These are phyloP conservation scores for Nebria brevicollis DNA, from an alignment of 2,888 invertebrate genomes.

Conservation along the genomic window DNA sequence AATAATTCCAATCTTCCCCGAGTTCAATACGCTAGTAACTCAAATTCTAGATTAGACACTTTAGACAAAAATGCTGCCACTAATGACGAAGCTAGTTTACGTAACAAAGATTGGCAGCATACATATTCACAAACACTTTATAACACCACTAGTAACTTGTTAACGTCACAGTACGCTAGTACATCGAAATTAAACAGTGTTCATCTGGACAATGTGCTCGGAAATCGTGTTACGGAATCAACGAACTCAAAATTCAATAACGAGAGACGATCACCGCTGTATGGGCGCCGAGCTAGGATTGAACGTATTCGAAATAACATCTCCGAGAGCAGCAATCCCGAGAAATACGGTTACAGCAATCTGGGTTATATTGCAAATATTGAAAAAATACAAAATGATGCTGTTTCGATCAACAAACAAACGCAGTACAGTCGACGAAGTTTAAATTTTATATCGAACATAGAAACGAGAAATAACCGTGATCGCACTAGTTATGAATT, in stretches of 20 bases:
- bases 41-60: conserved; percentile 37
- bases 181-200: conserved; percentile 40
- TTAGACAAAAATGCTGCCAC: conserved; percentile 17
- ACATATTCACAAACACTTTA: conserved; percentile 15
- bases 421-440: conserved; percentile 19
- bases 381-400: conserved; percentile 41
- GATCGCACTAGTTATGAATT: conserved; percentile 35
- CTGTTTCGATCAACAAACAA: conserved; percentile 27
- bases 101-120: background rate
- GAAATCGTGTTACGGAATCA: conserved; percentile 27
- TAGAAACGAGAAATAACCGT: conserved; percentile 27
- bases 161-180: conserved; percentile 44
- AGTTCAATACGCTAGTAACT: conserved; percentile 37
- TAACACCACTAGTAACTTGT: conserved; percentile 16
- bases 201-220: conserved; percentile 37
- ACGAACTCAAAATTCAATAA: conserved; percentile 24
- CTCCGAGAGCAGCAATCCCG: conserved; percentile 23
- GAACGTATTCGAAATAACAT: conserved; percentile 32
- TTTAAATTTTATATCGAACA: conserved; percentile 33
- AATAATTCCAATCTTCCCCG: conserved; percentile 27
- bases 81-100: background rate
- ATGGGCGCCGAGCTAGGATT: conserved; percentile 52
- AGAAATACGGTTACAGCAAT: conserved; percentile 44
- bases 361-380: conserved; percentile 42
- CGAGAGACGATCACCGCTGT: conserved; percentile 54